phyloP scores from a whole-genome alignment of 2,888 invertebrate species.

The Noctua janthina region DNA sequence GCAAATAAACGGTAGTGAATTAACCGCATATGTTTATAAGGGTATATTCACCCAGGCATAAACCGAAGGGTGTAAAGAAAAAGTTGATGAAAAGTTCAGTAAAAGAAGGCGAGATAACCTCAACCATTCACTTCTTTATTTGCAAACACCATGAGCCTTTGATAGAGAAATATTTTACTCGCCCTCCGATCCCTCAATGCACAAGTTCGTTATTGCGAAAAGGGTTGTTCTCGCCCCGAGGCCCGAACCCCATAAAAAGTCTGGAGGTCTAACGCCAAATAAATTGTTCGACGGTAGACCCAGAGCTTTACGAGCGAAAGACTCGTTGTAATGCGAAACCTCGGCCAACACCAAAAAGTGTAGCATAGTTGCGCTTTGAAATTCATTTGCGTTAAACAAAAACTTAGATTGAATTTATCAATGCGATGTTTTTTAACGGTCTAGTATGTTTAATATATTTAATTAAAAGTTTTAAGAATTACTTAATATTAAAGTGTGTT shows the following conservation, averaged over 20 bases:
- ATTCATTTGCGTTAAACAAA: conserved; percentile 25
- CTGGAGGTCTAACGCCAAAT: conserved; percentile 75
- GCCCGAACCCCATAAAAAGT: conserved; percentile 53
- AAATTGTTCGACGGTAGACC: conserved; percentile 72
- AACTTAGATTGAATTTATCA: conserved; percentile 25
- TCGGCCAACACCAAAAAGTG: conserved; percentile 22
- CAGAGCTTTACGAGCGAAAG: conserved; percentile 70
- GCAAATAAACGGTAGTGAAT: neutral
- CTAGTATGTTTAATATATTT: neutral
- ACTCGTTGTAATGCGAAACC: conserved; percentile 60
- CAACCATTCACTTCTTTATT: conserved; percentile 55
- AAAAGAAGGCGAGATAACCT: conserved; percentile 37
- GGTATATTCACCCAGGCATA: conserved; percentile 5
- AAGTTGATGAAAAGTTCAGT: conserved; percentile 54
- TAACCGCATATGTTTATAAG: conserved; percentile 1
- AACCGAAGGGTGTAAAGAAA: conserved; percentile 25
- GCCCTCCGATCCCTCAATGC: conserved; percentile 57
- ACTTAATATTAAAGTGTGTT: neutral
- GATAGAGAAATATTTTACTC: conserved; percentile 61
- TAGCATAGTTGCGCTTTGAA: conserved; percentile 9
- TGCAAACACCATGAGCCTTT: conserved; percentile 53
- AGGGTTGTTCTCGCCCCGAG: conserved; percentile 63
- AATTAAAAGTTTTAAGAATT: conserved; percentile 9
- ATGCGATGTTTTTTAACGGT: neutral
- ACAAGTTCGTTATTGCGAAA: conserved; percentile 65